These are phyloP conservation scores for Heliopora coerulea DNA, from an alignment of 92 coral and sea anemone species.

Conservation along the genomic window DNA sequence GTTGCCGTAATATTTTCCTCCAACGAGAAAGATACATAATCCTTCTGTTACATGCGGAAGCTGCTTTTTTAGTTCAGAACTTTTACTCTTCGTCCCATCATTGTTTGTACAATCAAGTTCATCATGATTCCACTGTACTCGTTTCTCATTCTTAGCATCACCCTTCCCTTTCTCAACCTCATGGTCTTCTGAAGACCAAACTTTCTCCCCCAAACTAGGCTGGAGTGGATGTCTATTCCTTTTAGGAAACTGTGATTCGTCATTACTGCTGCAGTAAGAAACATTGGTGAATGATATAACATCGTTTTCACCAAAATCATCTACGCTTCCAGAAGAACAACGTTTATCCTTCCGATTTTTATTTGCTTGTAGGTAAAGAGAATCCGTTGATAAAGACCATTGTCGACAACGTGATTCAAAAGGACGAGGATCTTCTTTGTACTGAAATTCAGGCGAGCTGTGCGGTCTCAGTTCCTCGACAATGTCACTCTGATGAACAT, in stretches of 20 bases:
- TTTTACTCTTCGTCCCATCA: not conserved
- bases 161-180: not conserved
- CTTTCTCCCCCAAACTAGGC: not conserved
- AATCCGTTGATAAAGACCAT: slow-evolving; percentile 18
- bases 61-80: not conserved
- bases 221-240: slow-evolving; percentile 1
- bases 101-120: not conserved
- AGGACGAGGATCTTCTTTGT: slow-evolving; percentile 3
- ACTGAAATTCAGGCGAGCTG: slow-evolving; percentile 6
- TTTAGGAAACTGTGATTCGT: slow-evolving; percentile 1
- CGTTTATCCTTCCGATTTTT: slow-evolving; percentile 5
- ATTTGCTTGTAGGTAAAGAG: slow-evolving; percentile 8
- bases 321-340: slow-evolving; percentile 17
- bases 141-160: not conserved
- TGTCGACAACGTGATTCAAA: slow-evolving; percentile 1
- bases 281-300: slow-evolving; percentile 16
- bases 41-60: slow-evolving; percentile 27
- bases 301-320: not conserved
- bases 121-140: not conserved
- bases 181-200: not conserved
- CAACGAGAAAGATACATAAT: slow-evolving; percentile 75
- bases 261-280: slow-evolving; percentile 22
- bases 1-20: slow-evolving; percentile 74
- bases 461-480: slow-evolving; percentile 25
- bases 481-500: not conserved